Conservation (phyloP, 2,888 invertebrate genomes). For the Tiliacea aurago region DNA sequence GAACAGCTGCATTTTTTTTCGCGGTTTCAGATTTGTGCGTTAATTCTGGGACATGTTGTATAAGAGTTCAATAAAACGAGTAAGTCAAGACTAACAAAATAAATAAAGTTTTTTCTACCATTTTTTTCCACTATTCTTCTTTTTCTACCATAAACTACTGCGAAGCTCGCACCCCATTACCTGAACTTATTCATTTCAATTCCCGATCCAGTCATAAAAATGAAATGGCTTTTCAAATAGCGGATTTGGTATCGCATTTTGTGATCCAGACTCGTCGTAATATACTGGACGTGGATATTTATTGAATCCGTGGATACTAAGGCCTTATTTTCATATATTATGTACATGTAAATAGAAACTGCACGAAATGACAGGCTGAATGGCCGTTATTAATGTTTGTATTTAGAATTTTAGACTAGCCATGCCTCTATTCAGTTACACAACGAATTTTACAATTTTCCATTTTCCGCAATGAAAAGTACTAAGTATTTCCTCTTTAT, state of each 20-base stretch:
- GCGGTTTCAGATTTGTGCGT: too few species aligned
- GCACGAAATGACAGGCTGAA: constrained; percentile 2
- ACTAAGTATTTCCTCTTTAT: neutral
- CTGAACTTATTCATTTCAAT: constrained; percentile 60
- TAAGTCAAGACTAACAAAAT: neutral
- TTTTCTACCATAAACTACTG: constrained; percentile 27
- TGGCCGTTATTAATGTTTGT: constrained; percentile 21
- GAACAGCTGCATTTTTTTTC: too few species aligned
- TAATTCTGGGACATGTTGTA: too few species aligned
- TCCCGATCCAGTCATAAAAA: constrained; percentile 62
- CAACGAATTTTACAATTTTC: neutral
- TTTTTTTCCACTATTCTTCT: too few species aligned
- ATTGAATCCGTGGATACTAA: constrained; percentile 30
- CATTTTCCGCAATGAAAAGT: neutral
- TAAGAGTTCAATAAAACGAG: too few species aligned
- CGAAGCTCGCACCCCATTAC: constrained; percentile 39
- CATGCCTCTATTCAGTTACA: neutral
- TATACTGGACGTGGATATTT: constrained; percentile 39
- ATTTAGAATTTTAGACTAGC: constrained; percentile 7
- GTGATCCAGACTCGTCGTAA: constrained; percentile 47
- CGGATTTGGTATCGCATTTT: constrained; percentile 63
- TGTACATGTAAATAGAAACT: constrained; percentile 32
- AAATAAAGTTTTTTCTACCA: neutral
- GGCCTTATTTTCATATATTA: constrained; percentile 36
- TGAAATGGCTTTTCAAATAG: constrained; percentile 62